Evolutionary conservation across 2,113 vertebrate species (phyloP), one percentile per base, ranked within the genome.

Genomic region (Phylloscopus whistleri): DNA sequence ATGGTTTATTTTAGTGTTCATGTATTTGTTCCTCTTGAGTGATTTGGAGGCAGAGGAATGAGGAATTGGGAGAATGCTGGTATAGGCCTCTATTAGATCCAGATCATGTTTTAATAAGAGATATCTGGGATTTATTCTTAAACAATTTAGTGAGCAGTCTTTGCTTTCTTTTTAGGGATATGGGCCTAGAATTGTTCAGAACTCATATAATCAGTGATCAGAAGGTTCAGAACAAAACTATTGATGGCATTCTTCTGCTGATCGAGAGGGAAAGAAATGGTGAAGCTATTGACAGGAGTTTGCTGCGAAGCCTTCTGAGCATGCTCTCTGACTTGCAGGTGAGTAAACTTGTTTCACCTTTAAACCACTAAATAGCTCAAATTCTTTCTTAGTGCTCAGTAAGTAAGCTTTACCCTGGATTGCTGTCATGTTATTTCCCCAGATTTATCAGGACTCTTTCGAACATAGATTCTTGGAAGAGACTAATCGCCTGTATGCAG

Each of bases 361-460:
- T 55, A 76, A 82, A 72, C 30, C 9, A 55, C 16, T 44, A 16
- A 81, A 72, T 28, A 35, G 15, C 39, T 81, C 27, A 15, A 28
- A 39, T 68, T 82, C 46, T 74, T 64, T 31, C 13, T n/a, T 44
- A 76, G 43, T 59, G 24, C 53, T 78, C 64, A 44, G 30, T 67
- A 80, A 44, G 30, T 67, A 80, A 88, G 75, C 41, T 75, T 96
- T 56, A 87, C 22, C 66, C 12, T 73, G 44, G 3, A 21, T 52
- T 78, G 35, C 52, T 96, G 2, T 74, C 10, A 3, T 95, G 77
- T 94, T 73, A 76, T 79, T 67, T 58, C 30, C 69, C 44, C 89
- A 99, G 99, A 99, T 99, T 97, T 99, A 99, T 97, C 99, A 99
- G 96, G 99, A 99, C 97, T 99, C 99, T 87, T 99, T 99, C 67